These are phyloP conservation scores for Orestias chungarensis DNA, from an alignment of 2,797 vertebrate species.

Conservation along the genomic window DNA sequence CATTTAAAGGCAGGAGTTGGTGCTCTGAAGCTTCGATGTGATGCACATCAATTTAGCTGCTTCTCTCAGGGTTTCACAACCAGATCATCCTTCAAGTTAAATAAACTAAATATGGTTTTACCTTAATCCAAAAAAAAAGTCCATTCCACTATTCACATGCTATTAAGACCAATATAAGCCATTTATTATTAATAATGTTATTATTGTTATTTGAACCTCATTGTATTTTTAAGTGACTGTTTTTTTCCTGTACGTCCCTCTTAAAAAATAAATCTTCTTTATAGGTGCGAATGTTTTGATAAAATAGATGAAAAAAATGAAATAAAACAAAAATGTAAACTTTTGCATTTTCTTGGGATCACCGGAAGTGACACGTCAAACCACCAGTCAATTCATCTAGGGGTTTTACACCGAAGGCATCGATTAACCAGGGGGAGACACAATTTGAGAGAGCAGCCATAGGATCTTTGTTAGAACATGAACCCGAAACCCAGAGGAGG, in stretches of 20 bases:
- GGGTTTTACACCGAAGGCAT: not conserved
- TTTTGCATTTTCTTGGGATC: not conserved
- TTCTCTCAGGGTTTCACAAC: constrained; percentile 69
- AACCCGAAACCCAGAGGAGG: not conserved
- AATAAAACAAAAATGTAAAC: constrained; percentile 11
- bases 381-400: not conserved
- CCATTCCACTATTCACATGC: constrained; percentile 67
- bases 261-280: constrained; percentile 43
- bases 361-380: not conserved
- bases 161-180: constrained; percentile 50
- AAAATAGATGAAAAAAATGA: constrained; percentile 43
- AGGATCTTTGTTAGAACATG: constrained; percentile 21
- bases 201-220: constrained; percentile 57
- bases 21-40: constrained; percentile 22
- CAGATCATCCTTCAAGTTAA: not conserved
- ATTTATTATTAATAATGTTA: constrained; percentile 65
- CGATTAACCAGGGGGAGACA: not conserved
- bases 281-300: constrained; percentile 69
- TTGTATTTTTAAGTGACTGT: constrained; percentile 55
- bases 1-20: constrained; percentile 18
- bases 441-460: not conserved
- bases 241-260: constrained; percentile 26
- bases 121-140: constrained; percentile 14
- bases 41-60: constrained; percentile 41
- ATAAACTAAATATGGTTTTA: too few relatives aligned